These are phyloP conservation scores for Galeruca laticollis DNA, from an alignment of 2,888 invertebrate genomes.

Conservation along the genomic window DNA sequence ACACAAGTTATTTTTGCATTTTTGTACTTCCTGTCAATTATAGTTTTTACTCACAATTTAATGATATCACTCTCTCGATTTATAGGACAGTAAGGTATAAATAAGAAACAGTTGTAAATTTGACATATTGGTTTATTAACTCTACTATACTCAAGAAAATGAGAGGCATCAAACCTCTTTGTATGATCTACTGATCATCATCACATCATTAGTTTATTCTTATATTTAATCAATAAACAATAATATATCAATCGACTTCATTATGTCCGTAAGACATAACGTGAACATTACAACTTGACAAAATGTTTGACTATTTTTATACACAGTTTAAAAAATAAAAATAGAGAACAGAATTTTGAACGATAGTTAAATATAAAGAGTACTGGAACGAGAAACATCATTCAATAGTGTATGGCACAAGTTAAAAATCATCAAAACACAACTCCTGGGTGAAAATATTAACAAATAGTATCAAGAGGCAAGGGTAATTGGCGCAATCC, in stretches of 20 bases:
- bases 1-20: no score
- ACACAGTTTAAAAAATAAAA: constrained; percentile 45
- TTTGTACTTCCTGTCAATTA: no score
- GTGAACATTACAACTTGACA: constrained; percentile 66
- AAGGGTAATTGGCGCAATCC: constrained; percentile 62
- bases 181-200: constrained; percentile 78
- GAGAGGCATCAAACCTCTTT: constrained; percentile 65
- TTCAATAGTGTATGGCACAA: constrained; percentile 56
- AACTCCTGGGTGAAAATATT: constrained; percentile 43
- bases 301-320: constrained; percentile 64
- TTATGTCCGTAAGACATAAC: constrained; percentile 66
- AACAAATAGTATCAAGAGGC: constrained; percentile 56
- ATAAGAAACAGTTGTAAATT: constrained; percentile 51
- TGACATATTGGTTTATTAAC: constrained; percentile 82
- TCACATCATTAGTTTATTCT: constrained; percentile 76
- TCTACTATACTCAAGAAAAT: constrained; percentile 79
- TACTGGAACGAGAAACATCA: constrained; percentile 49
- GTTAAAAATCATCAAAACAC: constrained; percentile 49
- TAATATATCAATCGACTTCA: constrained; percentile 65
- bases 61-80: not conserved
- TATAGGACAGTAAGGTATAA: not conserved
- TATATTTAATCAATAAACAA: constrained; percentile 68
- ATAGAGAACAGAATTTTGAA: constrained; percentile 51
- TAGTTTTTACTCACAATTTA: no score
- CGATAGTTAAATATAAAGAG: constrained; percentile 43